Base-by-base conservation (phyloP, 2,888 invertebrate genomes). In the Alloplasta piceator region DNA sequence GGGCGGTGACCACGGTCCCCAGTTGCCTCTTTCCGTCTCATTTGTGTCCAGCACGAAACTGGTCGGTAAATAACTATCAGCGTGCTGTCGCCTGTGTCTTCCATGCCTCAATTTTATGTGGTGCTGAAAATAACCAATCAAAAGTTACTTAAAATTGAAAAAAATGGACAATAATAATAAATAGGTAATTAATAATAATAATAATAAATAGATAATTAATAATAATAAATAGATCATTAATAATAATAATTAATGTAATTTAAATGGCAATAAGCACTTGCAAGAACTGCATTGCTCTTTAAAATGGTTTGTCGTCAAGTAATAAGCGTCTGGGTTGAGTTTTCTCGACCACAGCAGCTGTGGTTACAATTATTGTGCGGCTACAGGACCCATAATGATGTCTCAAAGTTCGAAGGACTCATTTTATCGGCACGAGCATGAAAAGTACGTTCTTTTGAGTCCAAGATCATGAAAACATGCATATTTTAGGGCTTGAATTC, bases 1-100 rank as follows among this genome's bases (percentile, higher is more conserved):
- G 67, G 96, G 96, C 55, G 95, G 94, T 9, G 96, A 96, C 98
- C 98, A 98, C 6, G 96, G 95, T 4, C 96, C 95, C 98, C 98
- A 98, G 78, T 94, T 94, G 10, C 95, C 95, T 7, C 94, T 93
- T 66, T 94, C 94, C n/a, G 92, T 92, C 84, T 95, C 95, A 4
- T 95, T 95, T 16, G 94, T 95, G 41, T 96, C 96, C 81, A 95
- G 93, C 81, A 97, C 94, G 89, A 94, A 96, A 85, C 95, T 96
- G 63, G 94, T 95, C n/a, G 96, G 94, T 78, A 96, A 93, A 92
- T 95, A 96, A 78, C 96, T 95, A 3, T 95, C 96, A 55, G 96
- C 96, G 91, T 95, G 94, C 90, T 97, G 96, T 90, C 97, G 93
- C 93, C 96, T 96, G 92, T 96, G 96, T 90, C 96, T 94, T 86